Evolutionary conservation across 1,140 invertebrate species (phyloP), one percentile per base, ranked within the genome.

Genomic region (Anthonomus grandis): DNA sequence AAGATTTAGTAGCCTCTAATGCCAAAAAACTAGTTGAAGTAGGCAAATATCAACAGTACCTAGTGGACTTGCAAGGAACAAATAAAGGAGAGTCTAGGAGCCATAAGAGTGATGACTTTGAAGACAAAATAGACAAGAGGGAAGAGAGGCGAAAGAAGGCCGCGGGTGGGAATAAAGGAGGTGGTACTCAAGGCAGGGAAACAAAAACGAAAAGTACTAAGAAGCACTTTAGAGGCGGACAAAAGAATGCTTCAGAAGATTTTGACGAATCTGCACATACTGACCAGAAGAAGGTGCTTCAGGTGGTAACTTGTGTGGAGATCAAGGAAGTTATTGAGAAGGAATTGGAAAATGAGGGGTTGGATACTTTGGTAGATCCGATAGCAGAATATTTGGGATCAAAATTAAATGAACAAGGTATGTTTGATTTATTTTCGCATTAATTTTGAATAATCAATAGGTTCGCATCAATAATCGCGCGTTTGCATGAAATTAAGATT

Each of bases 171-270:
- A 95, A 95, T 80, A 82, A 80, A 38, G 92, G 93, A 22, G 93
- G 94, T 25, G 93, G 93, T 10, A 85, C 85, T 23, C 93, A 96
- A 76, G 95, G 94, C 0, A 79, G 95, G 49, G 95, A 98, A 78
- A 95, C 93, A 0, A 97, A 96, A 77, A 97, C 91, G 0, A 96
- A 95, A 74, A 88, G 93, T 4, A 89, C 88, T 0, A 98, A 98
- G 67, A 91, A 90, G 67, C 80, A 83, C 70, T 75, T 75, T 55
- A 75, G 72, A 65, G 70, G 41, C 69, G 74, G 64, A 3, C 76
- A 77, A 46, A 70, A 69, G 48, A 67, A 70, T 38, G 74, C 76
- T 67, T 79, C 83, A 51, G 79, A 78, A 27, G 84, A 86, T 64
- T 84, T 81, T 24, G 84, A 87, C 51, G 80, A 83, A 39, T 67